These are phyloP conservation scores for Mimachlamys varia DNA, from an alignment of 2,888 invertebrate genomes.

Conservation along the genomic window DNA sequence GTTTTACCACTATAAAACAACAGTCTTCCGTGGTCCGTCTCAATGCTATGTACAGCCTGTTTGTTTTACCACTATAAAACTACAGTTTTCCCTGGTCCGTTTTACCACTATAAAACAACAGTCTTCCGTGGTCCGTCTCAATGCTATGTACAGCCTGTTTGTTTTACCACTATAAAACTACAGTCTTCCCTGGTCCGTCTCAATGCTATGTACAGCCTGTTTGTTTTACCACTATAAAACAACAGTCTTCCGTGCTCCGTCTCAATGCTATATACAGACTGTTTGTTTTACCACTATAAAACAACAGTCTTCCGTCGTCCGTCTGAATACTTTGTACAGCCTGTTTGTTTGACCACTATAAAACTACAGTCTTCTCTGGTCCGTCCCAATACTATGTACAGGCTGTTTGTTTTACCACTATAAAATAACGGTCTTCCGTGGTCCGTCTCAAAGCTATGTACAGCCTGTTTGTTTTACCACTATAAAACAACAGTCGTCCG, in stretches of 20 bases:
- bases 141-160: not conserved
- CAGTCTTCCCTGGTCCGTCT: not conserved
- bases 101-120: not conserved
- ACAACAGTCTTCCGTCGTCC: not conserved
- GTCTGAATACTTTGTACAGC: not conserved
- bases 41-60: not conserved
- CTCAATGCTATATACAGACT: not conserved
- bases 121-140: not conserved
- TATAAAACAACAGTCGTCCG: not conserved
- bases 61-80: not conserved
- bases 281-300: not conserved
- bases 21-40: not conserved
- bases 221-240: not conserved
- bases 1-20: not conserved
- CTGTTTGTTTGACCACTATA: not conserved
- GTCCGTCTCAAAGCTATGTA: not conserved
- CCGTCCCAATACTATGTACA: not conserved
- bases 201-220: not conserved
- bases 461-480: not conserved
- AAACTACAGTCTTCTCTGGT: not conserved
- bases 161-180: not conserved
- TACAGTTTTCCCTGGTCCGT: not conserved
- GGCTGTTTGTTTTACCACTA: not conserved
- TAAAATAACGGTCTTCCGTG: not conserved
- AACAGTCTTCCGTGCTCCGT: not conserved